Base-by-base conservation (phyloP, 2,888 invertebrate species). In the Synergus laeviventris region DNA sequence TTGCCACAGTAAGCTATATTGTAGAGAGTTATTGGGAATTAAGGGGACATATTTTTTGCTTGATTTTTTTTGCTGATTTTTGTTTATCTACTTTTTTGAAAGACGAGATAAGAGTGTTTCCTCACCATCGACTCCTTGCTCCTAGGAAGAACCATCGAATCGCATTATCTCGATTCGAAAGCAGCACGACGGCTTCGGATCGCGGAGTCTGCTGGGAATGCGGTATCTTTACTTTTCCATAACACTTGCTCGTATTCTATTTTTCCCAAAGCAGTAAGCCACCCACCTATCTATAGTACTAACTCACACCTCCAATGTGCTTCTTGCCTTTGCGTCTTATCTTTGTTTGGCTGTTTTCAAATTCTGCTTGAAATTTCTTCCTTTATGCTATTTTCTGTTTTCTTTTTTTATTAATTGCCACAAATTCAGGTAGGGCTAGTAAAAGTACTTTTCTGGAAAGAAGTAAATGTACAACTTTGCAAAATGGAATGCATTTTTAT, bases 121-220 rank as follows among this genome's bases (percentile, higher is more conserved):
- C n/a, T n/a, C 11, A 36, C 61, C 76, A 84, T 84, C 66, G 81
- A 84, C 79, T 79, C 36, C 76, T 39, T 61, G 76, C 79, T 79
- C 78, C 76, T 60, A 78, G 78, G 76, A 77, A 83, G 77, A 59
- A 42, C 61, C 76, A 79, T 80, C 79, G 80, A 81, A 81, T 81
- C 76, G 49, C 80, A 77, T 83, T 83, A 84, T 85, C 77, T 80
- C 81, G 81, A 80, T 83, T 83, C 82, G 64, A 82, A 76, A 83
- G 78, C 79, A 59, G 75, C 79, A 45, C 56, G 75, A 75, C 70
- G 66, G 75, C 79, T 78, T 74, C 76, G 78, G 79, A 81, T 81
- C 78, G 75, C 74, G 74, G 49, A 79, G 75, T 74, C 76, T 60
- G 60, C 14, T 76, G 81, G 75, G 74, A 79, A 79, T 75, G 24